A percentile compares a stretch with the other conserved stretches of the same genome.
These are phyloP conservation scores for Matsumurasca onukii DNA, from an alignment of 1,140 invertebrate genomes.

Conservation along the genomic window DNA sequence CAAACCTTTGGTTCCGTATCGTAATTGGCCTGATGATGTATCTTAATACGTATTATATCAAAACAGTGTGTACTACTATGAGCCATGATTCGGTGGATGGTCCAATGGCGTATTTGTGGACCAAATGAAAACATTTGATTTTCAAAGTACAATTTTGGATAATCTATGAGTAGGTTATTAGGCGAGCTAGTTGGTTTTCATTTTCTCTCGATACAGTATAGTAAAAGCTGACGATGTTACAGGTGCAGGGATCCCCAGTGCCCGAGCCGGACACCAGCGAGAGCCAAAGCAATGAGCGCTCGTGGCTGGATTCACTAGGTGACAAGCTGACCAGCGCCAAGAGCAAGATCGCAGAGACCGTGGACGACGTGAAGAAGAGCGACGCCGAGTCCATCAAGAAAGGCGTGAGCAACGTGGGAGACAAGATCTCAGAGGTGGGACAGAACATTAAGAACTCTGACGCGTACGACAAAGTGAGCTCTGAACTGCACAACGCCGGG, in stretches of 20 bases:
- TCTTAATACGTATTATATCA: too few species aligned
- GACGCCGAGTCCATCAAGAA: neutral
- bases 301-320: neutral
- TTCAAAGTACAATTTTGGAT: too few species aligned
- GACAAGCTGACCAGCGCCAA: neutral
- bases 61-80: too few species aligned
- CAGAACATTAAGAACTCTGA: slow-evolving; percentile 16
- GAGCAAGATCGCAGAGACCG: neutral
- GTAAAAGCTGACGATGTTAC: neutral
- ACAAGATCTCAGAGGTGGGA: slow-evolving; percentile 10
- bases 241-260: slow-evolving; percentile 20
- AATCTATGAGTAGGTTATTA: too few species aligned
- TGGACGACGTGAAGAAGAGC: slow-evolving; percentile 2
- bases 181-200: too few species aligned
- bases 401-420: neutral
- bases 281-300: slow-evolving; percentile 8
- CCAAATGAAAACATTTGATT: too few species aligned
- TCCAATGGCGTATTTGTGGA: too few species aligned
- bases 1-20: too few species aligned
- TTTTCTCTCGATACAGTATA: too few species aligned
- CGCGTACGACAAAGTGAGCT: slow-evolving; percentile 14
- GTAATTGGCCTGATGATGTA: too few species aligned
- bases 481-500: neutral
- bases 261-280: slow-evolving; percentile 24
- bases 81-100: too few species aligned